Evolutionary conservation across 2,797 vertebrate species (phyloP), one percentile per base, ranked within the genome.

Genomic region (Carcharodon carcharias): DNA sequence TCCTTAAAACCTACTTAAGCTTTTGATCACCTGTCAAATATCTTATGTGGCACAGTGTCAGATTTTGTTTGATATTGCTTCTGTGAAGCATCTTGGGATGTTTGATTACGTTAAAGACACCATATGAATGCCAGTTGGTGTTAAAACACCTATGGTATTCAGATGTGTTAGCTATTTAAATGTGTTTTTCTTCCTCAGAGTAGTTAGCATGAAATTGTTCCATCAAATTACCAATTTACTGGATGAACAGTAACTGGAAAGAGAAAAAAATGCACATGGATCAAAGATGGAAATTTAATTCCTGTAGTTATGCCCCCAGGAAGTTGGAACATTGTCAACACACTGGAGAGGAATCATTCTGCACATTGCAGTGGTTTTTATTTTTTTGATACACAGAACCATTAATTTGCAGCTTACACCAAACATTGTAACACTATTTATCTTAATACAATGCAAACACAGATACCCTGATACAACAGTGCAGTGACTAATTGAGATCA

Each of bases 201-300:
- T 11, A 16, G 54, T 61, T 91, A 35, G 88, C 11, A 35, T 61
- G 56, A 91, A 91, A 91, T 61, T 58, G 31, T 58, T 61, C 12
- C 28, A 91, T 61, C 54, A 61, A 58, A 61, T 91, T 91, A 14
- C 54, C 58, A 35, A 16, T 91, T 61, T 58, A n/a, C 31, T 58
- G 56, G 87, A 35, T 12, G 87, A 58, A 11, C 26, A 89, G 54
- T 56, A 82, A 82, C 58, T 35, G 11, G 1, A 35, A 11, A 61
- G 11, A 16, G 28, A 3, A 28, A 61, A 16, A 5, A 61, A 28
- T 56, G 26, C 12, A 26, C 11, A 58, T 16, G 28, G 28, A 35
- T 61, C 31, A 35, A 58, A 91, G 56, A 91, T 61, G 56, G 88
- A 91, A 91, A 91, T 91, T 61, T 91, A 91, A 61, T 91, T 35